Conservation (phyloP, 2,113 vertebrate species). For the Porphyrio hochstetteri region DNA sequence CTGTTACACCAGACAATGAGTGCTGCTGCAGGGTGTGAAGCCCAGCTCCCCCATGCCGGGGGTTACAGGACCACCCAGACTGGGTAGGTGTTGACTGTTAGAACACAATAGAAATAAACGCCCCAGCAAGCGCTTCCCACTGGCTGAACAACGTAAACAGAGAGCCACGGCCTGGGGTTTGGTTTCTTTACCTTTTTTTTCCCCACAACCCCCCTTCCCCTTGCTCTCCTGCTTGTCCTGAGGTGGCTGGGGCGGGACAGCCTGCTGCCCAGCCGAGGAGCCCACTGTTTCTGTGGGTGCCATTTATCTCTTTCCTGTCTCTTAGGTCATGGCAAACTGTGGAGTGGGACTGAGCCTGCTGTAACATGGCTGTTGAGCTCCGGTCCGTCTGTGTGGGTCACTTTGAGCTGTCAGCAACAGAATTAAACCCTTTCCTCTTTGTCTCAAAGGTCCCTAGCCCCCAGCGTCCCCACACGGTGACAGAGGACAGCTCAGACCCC, state of each 20-base stretch:
- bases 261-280: background rate
- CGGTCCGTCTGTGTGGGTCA: rapidly evolving
- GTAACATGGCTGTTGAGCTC: background rate
- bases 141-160: background rate
- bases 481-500: background rate
- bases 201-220: background rate
- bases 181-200: background rate
- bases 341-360: background rate
- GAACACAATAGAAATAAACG: background rate
- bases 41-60: background rate
- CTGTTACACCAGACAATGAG: background rate
- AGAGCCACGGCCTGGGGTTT: no score
- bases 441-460: background rate
- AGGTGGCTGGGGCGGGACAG: background rate
- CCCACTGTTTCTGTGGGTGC: background rate
- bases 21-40: no score
- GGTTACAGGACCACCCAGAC: background rate
- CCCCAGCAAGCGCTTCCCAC: background rate
- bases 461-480: rapidly evolving
- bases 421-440: background rate
- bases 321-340: background rate
- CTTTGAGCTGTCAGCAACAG: background rate
- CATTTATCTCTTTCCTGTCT: background rate
- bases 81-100: background rate
- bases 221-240: background rate